Conservation (phyloP, 2,113 vertebrate genomes). For the Candoia aspera region DNA sequence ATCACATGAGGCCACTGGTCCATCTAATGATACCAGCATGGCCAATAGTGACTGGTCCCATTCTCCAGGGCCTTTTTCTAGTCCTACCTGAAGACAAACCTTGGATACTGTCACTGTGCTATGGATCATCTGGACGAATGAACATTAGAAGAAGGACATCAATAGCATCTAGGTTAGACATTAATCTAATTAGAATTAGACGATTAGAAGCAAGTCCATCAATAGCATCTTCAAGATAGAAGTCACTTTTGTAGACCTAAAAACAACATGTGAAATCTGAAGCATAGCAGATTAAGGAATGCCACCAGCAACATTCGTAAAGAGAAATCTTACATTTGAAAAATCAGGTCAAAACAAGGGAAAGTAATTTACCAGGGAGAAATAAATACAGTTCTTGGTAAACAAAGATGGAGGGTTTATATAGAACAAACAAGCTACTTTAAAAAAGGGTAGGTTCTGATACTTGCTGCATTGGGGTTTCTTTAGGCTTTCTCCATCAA, state of each 20-base stretch:
- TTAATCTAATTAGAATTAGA: too few relatives aligned
- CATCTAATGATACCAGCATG: too few relatives aligned
- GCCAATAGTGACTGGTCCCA: background rate
- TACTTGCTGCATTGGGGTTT: background rate
- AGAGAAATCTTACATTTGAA: background rate
- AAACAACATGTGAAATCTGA: background rate
- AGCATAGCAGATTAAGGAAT: background rate
- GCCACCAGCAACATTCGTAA: background rate
- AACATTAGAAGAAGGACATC: background rate
- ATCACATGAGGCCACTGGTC: too few relatives aligned
- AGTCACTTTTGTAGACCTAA: background rate
- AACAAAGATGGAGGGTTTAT: background rate
- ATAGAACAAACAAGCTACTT: background rate
- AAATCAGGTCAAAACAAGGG: background rate
- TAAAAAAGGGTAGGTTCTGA: background rate
- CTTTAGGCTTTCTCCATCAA: background rate
- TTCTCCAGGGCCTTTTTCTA: background rate
- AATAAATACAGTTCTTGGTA: background rate
- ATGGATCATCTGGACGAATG: background rate
- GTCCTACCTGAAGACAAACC: background rate
- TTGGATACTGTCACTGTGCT: background rate
- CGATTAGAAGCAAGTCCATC: background rate
- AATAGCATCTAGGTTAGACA: background rate
- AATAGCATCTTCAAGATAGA: background rate
- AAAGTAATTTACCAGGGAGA: background rate